A percentile compares a stretch with the other conserved stretches of the same genome.
Evolutionary conservation across 2,888 invertebrate species (phyloP).

Genomic region (Rosalia funebris): DNA sequence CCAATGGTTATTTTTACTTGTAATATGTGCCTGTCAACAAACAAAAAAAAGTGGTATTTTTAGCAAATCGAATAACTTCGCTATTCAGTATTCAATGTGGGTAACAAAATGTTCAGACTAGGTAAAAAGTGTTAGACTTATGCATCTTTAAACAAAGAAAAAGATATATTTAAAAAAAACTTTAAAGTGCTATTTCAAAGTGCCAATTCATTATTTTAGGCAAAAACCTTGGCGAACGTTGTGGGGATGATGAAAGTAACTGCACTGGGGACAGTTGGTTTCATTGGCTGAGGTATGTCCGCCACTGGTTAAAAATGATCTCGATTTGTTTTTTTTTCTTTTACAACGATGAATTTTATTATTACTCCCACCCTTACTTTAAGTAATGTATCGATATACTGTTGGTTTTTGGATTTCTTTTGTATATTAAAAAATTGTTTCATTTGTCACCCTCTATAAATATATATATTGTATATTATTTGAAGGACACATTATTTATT

Average conservation of each 20-base stretch:
- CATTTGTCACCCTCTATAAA: constrained; percentile 54
- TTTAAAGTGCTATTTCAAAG: constrained; percentile 63
- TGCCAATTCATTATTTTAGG: constrained; percentile 63
- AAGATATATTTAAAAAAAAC: constrained; percentile 28
- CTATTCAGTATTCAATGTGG: constrained; percentile 62
- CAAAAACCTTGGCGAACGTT: constrained; percentile 37
- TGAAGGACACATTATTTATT: constrained; percentile 63
- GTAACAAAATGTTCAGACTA: constrained; percentile 48
- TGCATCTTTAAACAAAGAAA: constrained; percentile 33
- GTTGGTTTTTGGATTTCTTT: constrained; percentile 44
- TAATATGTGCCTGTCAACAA: constrained; percentile 62
- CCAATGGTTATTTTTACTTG: constrained; percentile 60
- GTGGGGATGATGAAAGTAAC: constrained; percentile 13
- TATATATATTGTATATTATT: constrained; percentile 60
- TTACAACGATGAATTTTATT: constrained; percentile 56
- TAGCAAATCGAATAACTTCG: constrained; percentile 51
- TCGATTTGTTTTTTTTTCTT: constrained; percentile 60
- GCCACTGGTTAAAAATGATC: constrained; percentile 55
- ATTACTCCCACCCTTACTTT: constrained; percentile 38
- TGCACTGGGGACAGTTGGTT: constrained; percentile 22
- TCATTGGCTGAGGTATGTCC: constrained; percentile 8
- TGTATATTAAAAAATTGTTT: constrained; percentile 53
- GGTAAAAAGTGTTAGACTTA: constrained; percentile 42
- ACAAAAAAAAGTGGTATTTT: constrained; percentile 54
- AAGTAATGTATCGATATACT: constrained; percentile 26